A percentile compares a stretch with the other conserved stretches of the same genome.
Evolutionary conservation across 1,140 invertebrate genomes (phyloP).

Genomic region (Drosophila prosaltans): DNA sequence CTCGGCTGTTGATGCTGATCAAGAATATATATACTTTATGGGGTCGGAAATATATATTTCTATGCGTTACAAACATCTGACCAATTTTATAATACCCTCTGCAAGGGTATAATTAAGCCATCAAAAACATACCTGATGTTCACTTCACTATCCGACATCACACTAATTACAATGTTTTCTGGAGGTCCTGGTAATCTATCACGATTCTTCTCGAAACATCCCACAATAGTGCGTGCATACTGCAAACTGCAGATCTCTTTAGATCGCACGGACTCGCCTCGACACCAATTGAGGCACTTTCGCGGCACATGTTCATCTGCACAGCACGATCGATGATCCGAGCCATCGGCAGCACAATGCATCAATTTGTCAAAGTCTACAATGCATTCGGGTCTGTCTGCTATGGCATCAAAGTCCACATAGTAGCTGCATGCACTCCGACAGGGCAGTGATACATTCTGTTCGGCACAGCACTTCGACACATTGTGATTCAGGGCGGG

Average conservation of each 20-base stretch:
- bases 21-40: no score
- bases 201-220: constrained; percentile 91
- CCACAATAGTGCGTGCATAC: constrained; percentile 89
- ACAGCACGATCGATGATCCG: constrained; percentile 91
- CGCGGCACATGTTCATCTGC: constrained; percentile 89
- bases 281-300: constrained; percentile 89
- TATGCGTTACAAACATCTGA: no score
- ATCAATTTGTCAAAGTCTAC: constrained; percentile 93
- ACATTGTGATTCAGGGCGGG: constrained; percentile 87
- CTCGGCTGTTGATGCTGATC: no score
- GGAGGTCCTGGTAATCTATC: constrained; percentile 91
- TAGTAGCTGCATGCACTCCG: constrained; percentile 92
- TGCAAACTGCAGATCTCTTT: constrained; percentile 88
- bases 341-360: constrained; percentile 91
- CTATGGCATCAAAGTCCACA: constrained; percentile 91
- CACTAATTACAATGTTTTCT: constrained; percentile 87
- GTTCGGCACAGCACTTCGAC: constrained; percentile 89
- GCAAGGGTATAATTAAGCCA: neutral
- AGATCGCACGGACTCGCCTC: constrained; percentile 86
- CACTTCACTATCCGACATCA: constrained; percentile 81
- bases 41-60: no score
- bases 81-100: no score
- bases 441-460: constrained; percentile 89
- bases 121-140: constrained; percentile 65
- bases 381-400: constrained; percentile 90